phyloP scores from a whole-genome alignment of 2,888 invertebrate species.

The Sinotaia quadrata region DNA sequence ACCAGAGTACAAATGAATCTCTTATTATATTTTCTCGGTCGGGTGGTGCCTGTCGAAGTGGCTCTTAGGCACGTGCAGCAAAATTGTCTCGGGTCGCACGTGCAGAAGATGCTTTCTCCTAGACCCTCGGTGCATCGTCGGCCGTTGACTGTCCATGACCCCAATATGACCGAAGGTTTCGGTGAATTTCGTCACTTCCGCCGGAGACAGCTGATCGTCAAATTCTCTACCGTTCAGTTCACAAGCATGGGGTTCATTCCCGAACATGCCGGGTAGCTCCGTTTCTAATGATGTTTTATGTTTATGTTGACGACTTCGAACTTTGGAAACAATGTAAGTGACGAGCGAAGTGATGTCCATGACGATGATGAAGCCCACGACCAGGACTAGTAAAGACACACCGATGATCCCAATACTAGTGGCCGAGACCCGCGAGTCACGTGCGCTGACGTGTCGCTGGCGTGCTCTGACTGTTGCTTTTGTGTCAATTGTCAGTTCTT shows the following conservation, averaged over 20 bases:
- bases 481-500: constrained; percentile 8
- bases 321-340: not conserved
- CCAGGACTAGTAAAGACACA: constrained; percentile 4
- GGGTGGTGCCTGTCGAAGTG: not conserved
- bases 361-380: constrained; percentile 17
- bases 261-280: not conserved
- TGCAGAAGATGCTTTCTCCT: constrained; percentile 25
- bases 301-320: not conserved
- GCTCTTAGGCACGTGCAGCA: constrained; percentile 14
- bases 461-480: constrained; percentile 9
- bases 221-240: no score
- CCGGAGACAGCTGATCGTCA: no score
- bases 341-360: constrained; percentile 11
- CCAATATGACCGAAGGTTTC: not conserved
- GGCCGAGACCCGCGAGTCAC: constrained; percentile 1
- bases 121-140: constrained; percentile 6
- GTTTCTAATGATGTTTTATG: not conserved
- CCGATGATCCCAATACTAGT: constrained; percentile 13
- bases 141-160: not conserved
- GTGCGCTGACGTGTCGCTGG: not conserved
- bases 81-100: constrained; percentile 23
- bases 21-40: not conserved
- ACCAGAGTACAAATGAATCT: not conserved
- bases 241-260: not conserved
- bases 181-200: no score